Evolutionary conservation across 64 coral and sea anemone species (phyloP), one percentile per base, ranked within the genome.

Genomic region (Montipora sp.): DNA sequence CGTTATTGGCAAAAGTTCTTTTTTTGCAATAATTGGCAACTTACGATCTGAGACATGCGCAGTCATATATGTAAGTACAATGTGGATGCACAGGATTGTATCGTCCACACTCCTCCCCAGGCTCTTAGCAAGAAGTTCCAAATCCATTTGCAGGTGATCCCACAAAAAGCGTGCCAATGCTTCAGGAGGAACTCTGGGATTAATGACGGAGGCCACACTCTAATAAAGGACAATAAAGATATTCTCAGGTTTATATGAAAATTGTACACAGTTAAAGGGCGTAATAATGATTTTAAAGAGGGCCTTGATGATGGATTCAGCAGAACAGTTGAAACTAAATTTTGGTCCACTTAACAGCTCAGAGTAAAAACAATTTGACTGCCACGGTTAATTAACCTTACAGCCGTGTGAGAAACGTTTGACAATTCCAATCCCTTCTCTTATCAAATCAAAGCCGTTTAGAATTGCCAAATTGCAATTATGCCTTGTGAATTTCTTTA

Each of bases 51-150:
- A 71, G 19, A 85, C 46, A 46, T 50, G 82, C 14, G 44, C 63
- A 61, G 90, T 92, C 22, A 92, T 84, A 12, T 77, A 80, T 45
- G 47, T 45, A 10, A 92, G 51, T 1, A 92, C 44, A 18, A 83
- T 84, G 19, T 92, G 90, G 6, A 92, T 23, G 15, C 80, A 84
- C 22, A 83, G 75, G 7, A 92, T n/a, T 27, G 90, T 83, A 19
- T 92, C 90, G 18, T 92, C 90, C 27, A 84, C 80, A 83, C 68
- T 92, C n/a, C 90, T 81, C 5, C 82, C 82, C 70, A 92, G n/a
- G 80, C 70, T 83, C 51, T 36, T 83, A 20, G 90, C 73, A 51
- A 92, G 20, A 82, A 61, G 13, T 75, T 83, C 36, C 12, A 92
- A 11, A 24, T 92, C 90, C 72, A 74, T 27, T 14, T 46, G 72